Percentiles rank a stretch among this genome's conserved stretches.
These are phyloP conservation scores for Petrocephalus schoutedeni DNA, from an alignment of 2,797 vertebrate genomes.

Conservation along the genomic window DNA sequence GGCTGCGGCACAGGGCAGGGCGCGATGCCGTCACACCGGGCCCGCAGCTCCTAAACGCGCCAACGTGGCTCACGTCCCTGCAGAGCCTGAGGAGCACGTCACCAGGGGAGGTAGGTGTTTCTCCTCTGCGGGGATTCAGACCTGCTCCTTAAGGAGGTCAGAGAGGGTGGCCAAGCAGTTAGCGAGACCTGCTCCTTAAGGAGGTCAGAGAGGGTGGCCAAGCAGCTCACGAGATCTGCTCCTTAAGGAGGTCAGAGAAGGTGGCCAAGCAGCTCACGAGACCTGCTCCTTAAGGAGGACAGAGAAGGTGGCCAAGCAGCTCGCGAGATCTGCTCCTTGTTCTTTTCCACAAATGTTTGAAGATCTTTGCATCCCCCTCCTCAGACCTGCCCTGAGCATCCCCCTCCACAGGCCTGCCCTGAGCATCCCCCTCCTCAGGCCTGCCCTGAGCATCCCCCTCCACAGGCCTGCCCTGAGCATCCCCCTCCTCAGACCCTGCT, in stretches of 20 bases:
- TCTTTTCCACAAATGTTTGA: no score
- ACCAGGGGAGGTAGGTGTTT: not conserved
- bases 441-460: not conserved
- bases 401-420: not conserved
- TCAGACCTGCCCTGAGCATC: not conserved
- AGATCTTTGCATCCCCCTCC: no score
- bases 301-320: no score
- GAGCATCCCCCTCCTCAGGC: not conserved
- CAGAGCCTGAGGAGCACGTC: not conserved
- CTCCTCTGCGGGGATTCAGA: not conserved
- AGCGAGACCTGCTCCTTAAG: no score
- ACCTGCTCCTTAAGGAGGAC: no score
- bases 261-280: not conserved
- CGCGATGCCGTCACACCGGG: no score
- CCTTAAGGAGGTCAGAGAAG: not conserved
- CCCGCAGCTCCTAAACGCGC: not conserved
- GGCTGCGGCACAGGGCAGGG: no score
- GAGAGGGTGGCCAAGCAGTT: not conserved
- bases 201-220: no score
- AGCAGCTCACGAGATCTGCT: no score
- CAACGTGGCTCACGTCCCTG: not conserved
- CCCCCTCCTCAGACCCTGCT: not conserved
- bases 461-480: not conserved
- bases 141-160: not conserved
- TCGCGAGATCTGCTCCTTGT: no score